These are phyloP conservation scores for Netelia melanura DNA, from an alignment of 2,888 invertebrate species.

Conservation along the genomic window DNA sequence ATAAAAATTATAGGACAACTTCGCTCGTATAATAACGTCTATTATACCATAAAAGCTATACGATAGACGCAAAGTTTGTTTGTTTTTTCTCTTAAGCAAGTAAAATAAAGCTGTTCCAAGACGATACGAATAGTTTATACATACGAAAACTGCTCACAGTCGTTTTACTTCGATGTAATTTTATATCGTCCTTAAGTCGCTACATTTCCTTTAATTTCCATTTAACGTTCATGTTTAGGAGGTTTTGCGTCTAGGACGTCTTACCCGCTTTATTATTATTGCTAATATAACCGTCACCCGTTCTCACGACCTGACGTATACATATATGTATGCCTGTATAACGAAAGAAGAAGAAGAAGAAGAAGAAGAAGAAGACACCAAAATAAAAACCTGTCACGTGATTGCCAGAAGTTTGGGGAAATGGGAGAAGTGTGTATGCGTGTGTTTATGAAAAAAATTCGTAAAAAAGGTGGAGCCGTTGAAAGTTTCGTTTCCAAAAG, in stretches of 20 bases:
- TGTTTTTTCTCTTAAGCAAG: slow-evolving; percentile 20
- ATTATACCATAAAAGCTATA: background rate
- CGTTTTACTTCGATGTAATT: slow-evolving; percentile 54
- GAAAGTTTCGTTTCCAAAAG: background rate
- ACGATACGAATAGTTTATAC: slow-evolving; percentile 70
- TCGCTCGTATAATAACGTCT: background rate
- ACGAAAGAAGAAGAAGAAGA: background rate
- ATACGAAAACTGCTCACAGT: slow-evolving; percentile 66
- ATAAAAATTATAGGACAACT: background rate
- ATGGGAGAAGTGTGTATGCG: slow-evolving; percentile 28
- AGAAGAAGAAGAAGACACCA: background rate
- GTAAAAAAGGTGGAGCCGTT: background rate
- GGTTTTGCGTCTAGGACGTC: slow-evolving; percentile 53
- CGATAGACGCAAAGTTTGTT: slow-evolving; percentile 16
- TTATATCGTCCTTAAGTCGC: slow-evolving; percentile 33
- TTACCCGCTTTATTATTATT: slow-evolving; percentile 61
- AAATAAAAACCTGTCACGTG: slow-evolving; percentile 12
- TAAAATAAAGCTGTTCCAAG: slow-evolving; percentile 63
- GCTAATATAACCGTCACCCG: slow-evolving; percentile 55
- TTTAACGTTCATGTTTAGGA: slow-evolving; percentile 65
- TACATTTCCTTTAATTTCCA: slow-evolving; percentile 65
- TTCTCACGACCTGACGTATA: slow-evolving; percentile 53
- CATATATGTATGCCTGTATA: slow-evolving; percentile 10
- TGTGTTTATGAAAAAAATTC: slow-evolving; percentile 20
- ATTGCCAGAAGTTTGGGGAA: slow-evolving; percentile 29